Percentiles rank a stretch among this genome's conserved stretches.
These are phyloP conservation scores for Abscondita cerata DNA, from an alignment of 2,888 invertebrate species.

Conservation along the genomic window DNA sequence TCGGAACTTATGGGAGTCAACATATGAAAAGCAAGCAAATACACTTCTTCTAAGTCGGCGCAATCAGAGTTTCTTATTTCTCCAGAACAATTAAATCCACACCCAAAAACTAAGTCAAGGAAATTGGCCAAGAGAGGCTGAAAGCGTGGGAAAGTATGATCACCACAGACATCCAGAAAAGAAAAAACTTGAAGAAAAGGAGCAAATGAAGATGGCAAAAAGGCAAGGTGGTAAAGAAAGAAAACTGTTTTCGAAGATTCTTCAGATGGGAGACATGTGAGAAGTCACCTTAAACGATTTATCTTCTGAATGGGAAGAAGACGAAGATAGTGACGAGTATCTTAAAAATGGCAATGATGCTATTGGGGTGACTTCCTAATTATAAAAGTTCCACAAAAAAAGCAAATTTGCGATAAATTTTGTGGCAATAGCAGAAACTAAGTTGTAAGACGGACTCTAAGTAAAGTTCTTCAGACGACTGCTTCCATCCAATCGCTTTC, in stretches of 20 bases:
- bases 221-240: background rate
- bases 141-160: no score
- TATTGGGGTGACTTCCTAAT: no score
- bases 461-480: conserved; percentile 8
- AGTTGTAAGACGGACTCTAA: conserved; percentile 7
- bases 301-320: background rate
- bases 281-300: background rate
- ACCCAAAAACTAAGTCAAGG: no score
- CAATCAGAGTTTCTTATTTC: background rate
- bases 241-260: background rate
- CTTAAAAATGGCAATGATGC: conserved; percentile 5
- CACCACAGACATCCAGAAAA: conserved; percentile 1
- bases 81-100: conserved; percentile 6
- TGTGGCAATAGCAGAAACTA: conserved; percentile 4
- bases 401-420: conserved; percentile 1
- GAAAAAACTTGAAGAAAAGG: conserved; percentile 11
- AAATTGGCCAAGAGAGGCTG: no score
- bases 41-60: background rate
- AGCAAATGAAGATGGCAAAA: conserved; percentile 1
- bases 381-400: conserved; percentile 7
- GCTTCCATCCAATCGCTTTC: conserved; percentile 10
- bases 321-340: conserved; percentile 9
- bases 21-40: background rate
- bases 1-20: background rate
- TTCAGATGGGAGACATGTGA: conserved; percentile 1